Percentiles rank a stretch among this genome's conserved stretches.
These are phyloP conservation scores for Lasiurus cinereus DNA, from an alignment of 2,113 vertebrate genomes.

Conservation along the genomic window DNA sequence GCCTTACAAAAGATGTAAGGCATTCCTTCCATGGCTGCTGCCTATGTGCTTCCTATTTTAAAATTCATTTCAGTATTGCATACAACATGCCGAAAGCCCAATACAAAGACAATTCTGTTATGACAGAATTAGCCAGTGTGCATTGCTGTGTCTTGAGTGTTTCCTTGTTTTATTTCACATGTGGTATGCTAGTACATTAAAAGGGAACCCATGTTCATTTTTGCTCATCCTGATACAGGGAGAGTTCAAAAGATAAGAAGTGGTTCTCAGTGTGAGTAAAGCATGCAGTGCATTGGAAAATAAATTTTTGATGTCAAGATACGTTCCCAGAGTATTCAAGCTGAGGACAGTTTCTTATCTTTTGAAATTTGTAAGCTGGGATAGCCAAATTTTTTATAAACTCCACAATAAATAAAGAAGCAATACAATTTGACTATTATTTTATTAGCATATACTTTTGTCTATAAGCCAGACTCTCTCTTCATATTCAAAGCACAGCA, in stretches of 20 bases:
- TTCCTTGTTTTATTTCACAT: slow-evolving; percentile 62
- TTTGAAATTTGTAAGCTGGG: slow-evolving; percentile 40
- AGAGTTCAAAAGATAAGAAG: slow-evolving; percentile 79
- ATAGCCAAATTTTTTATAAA: slow-evolving; percentile 49
- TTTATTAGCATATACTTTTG: neutral
- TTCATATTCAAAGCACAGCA: neutral
- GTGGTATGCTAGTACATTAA: slow-evolving; percentile 55
- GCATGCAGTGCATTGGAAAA: slow-evolving; percentile 72
- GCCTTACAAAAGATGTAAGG: slow-evolving; percentile 2
- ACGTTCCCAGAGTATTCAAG: slow-evolving; percentile 72
- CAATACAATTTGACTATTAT: slow-evolving; percentile 10
- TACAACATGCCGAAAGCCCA: slow-evolving; percentile 41
- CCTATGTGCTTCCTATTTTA: slow-evolving; percentile 40
- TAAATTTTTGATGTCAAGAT: slow-evolving; percentile 79
- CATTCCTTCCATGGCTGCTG: neutral
- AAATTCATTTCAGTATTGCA: slow-evolving; percentile 55
- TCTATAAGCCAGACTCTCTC: slow-evolving; percentile 29
- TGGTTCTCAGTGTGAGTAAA: slow-evolving; percentile 67
- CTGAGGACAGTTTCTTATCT: slow-evolving; percentile 76
- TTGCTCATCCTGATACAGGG: slow-evolving; percentile 61
- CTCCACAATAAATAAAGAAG: slow-evolving; percentile 23
- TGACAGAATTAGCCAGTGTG: slow-evolving; percentile 50
- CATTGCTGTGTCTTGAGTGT: slow-evolving; percentile 48
- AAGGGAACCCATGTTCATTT: slow-evolving; percentile 68
- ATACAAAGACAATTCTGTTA: slow-evolving; percentile 57